Base-by-base conservation (phyloP, 2,888 invertebrate genomes). In the Rotaria socialis region DNA sequence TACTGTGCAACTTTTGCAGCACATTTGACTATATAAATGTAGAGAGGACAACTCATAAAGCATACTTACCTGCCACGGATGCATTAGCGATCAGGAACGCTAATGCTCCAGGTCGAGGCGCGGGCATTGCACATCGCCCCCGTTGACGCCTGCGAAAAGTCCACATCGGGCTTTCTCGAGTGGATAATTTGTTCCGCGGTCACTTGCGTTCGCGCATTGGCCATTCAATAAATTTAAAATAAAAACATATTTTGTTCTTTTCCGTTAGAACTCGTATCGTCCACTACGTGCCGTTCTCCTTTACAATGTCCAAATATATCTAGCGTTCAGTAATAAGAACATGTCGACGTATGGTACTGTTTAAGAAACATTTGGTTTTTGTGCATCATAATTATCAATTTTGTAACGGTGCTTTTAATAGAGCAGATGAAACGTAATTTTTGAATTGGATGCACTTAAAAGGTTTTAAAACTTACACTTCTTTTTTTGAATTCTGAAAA, bases 161-260 rank as follows among this genome's bases (percentile, higher is more conserved):
- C 67, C 67, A 67, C 27, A 67, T 67, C 67, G 67, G 67, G 67
- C 67, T 67, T 67, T 67, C 67, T 67, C 67, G 67, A 67, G 67
- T 67, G 67, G 67, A 67, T 67, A 67, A 67, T 67, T 67, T 67
- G 67, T 67, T 67, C 67, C 67, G 67, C 67, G 67, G 67, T 19
- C 67, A 67, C 16, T 67, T 67, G 67, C 67, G 67, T 67, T 67
- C 67, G 67, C 67, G 67, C 67, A 67, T 67, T 67, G 67, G 67
- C 67, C 67, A 67, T 67, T 27, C 1, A 67, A 35, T 5, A 67
- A 67, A 16, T 41, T 1, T 27, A 60, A 35, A 35, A 89, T 94
- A 94, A 80, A 95, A 94, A 52, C 8, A 10, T 52, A 52, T 52
- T 52, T 10, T n/a, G n/a, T n/a, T n/a, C n/a, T 35, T 35, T 35